Conservation (phyloP, 2,797 vertebrate genomes). For the Emydoidea blandingii region DNA sequence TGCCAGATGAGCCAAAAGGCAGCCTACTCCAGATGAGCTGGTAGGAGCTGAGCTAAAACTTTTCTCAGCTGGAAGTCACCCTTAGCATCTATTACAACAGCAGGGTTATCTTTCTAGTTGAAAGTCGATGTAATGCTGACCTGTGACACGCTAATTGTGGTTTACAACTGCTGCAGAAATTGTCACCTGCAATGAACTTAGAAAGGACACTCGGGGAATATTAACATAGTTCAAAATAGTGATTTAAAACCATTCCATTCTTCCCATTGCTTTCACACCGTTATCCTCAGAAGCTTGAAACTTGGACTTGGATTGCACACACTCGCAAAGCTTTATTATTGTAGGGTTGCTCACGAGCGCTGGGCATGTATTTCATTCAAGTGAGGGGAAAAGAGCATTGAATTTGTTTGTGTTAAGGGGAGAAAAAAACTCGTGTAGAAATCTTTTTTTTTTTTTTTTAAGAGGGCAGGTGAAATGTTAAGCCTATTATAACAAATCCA, state of each 20-base stretch:
- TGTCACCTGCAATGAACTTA: slow-evolving; percentile 49
- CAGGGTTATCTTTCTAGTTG: slow-evolving; percentile 58
- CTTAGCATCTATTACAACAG: slow-evolving; percentile 69
- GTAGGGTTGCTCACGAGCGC: neutral
- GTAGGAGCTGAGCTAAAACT: slow-evolving; percentile 24
- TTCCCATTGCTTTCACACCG: neutral
- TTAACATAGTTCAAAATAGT: slow-evolving; percentile 11
- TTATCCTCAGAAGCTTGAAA: neutral
- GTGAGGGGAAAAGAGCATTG: neutral
- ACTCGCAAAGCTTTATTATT: neutral
- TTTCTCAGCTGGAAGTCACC: slow-evolving; percentile 67
- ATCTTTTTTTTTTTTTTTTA: neutral
- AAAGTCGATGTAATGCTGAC: slow-evolving; percentile 61
- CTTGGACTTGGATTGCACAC: neutral
- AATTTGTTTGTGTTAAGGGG: slow-evolving; percentile 5
- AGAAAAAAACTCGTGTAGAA: neutral
- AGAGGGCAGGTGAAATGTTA: neutral
- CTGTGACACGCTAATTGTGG: slow-evolving; percentile 68
- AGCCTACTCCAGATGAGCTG: slow-evolving; percentile 57
- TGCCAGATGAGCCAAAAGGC: slow-evolving; percentile 43
- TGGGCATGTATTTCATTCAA: slow-evolving; percentile 1
- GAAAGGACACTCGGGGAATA: slow-evolving; percentile 42
- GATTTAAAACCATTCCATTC: neutral
- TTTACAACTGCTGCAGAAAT: slow-evolving; percentile 54
- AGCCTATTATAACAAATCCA: slow-evolving; percentile 28